These are phyloP conservation scores for Tiliacea citrago DNA, from an alignment of 2,888 invertebrate species.

Conservation along the genomic window DNA sequence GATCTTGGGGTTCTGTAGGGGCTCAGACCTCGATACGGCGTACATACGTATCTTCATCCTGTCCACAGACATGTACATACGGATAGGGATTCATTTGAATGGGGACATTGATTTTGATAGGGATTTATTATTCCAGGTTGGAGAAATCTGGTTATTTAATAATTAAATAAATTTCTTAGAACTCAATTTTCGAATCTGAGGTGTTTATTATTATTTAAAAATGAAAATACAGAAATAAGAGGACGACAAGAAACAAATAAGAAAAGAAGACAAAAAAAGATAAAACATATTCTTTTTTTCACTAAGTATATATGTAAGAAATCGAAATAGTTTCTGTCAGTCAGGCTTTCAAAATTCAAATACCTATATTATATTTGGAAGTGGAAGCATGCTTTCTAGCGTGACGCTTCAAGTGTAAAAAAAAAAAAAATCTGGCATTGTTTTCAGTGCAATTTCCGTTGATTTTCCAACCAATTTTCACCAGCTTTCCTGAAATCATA, in stretches of 20 bases:
- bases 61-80: constrained; percentile 47
- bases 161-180: too few relatives aligned
- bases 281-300: too few relatives aligned
- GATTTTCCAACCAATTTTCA: not conserved
- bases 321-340: not conserved
- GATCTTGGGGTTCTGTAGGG: constrained; percentile 83
- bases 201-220: too few relatives aligned
- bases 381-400: not conserved
- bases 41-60: constrained; percentile 63
- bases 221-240: not conserved
- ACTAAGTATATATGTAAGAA: not conserved
- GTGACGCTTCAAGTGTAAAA: too few relatives aligned
- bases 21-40: constrained; percentile 77
- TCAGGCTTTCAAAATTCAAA: not conserved
- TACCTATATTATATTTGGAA: not conserved
- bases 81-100: constrained; percentile 42
- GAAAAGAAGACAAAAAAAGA: not conserved
- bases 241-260: not conserved
- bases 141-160: not conserved
- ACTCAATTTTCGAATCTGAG: too few relatives aligned
- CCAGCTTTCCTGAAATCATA: not conserved
- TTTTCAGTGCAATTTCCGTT: not conserved
- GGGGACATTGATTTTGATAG: constrained; percentile 43
- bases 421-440: too few relatives aligned
- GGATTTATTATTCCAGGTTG: constrained; percentile 19